Base-by-base conservation (phyloP, 2,797 vertebrate genomes). In the Scleropages formosus region DNA sequence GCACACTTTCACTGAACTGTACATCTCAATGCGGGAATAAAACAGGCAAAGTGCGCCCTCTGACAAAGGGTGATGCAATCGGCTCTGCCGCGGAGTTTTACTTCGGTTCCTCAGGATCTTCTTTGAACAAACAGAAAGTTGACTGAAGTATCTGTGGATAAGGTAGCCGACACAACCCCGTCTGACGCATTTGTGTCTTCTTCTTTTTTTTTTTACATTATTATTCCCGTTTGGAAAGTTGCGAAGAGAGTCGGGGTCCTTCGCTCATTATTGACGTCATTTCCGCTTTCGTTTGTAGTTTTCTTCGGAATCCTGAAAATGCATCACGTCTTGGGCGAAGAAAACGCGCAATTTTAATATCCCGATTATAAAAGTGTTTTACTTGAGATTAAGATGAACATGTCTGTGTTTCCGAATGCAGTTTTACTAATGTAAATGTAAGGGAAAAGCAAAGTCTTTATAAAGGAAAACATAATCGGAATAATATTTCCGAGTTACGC, bases 21-120 rank as follows among this genome's bases (percentile, higher is more conserved):
- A n/a, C n/a, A n/a, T n/a, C n/a, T n/a, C n/a, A n/a, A n/a, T n/a
- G n/a, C 15, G 22, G 22, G 8, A 64, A 47, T 0, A 20, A 31
- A 44, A 4, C 10, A 61, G 51, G 56, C 58, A 24, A 9, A 60
- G 73, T 85, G 88, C 56, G 88, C 87, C 88, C 85, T 89, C 86
- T 59, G 44, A 53, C 39, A 59, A 39, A 8, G 87, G 86, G 85
- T 94, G 92, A 94, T 91, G 92, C 91, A 94, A 94, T 83, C 82
- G 69, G 53, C 76, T 75, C 63, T 8, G 46, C 39, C 44, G 51
- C 16, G 7, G 66, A 51, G 4, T 11, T 65, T 59, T n/a, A 13
- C 53, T 70, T 27, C 26, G 53, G 27, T 47, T 59, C 15, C 27
- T 22, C 58, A 18, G 39, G 44, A 60, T 44, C 18, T 15, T 59